These are phyloP conservation scores for Danionella dracula DNA, from an alignment of 2,797 vertebrate genomes.

Conservation along the genomic window DNA sequence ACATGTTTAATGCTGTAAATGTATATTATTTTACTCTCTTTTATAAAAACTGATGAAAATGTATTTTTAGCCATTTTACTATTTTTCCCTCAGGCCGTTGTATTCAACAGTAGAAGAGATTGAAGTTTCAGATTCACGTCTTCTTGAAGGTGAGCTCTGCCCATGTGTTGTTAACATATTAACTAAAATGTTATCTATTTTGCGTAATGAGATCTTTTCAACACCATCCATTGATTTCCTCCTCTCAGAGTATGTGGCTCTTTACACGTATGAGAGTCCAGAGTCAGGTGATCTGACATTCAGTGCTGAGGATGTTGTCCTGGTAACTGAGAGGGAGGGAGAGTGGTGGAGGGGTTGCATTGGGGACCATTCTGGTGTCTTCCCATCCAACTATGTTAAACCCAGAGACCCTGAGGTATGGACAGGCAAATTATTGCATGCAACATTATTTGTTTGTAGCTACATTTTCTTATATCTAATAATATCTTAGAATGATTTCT, in stretches of 20 bases:
- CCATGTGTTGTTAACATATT: neutral
- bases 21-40: too few relatives aligned
- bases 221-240: neutral
- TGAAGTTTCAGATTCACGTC: slow-evolving; percentile 49
- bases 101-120: slow-evolving; percentile 50
- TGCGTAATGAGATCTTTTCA: neutral
- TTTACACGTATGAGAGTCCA: slow-evolving; percentile 89
- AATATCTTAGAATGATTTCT: too few relatives aligned
- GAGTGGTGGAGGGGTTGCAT: slow-evolving; percentile 94
- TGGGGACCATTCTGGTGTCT: slow-evolving; percentile 79
- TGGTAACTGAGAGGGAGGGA: slow-evolving; percentile 86
- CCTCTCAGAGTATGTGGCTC: slow-evolving; percentile 80
- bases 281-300: slow-evolving; percentile 87
- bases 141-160: slow-evolving; percentile 59
- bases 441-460: neutral
- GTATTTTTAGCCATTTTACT: too few relatives aligned
- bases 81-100: slow-evolving; percentile 48
- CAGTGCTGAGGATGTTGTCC: slow-evolving; percentile 81
- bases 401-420: slow-evolving; percentile 85
- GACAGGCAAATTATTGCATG: neutral
- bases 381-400: slow-evolving; percentile 93
- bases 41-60: too few relatives aligned
- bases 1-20: too few relatives aligned
- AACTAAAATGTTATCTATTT: neutral
- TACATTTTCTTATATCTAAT: too few relatives aligned